These are phyloP conservation scores for Sebastes fasciatus DNA, from an alignment of 2,113 vertebrate genomes.

Conservation along the genomic window DNA sequence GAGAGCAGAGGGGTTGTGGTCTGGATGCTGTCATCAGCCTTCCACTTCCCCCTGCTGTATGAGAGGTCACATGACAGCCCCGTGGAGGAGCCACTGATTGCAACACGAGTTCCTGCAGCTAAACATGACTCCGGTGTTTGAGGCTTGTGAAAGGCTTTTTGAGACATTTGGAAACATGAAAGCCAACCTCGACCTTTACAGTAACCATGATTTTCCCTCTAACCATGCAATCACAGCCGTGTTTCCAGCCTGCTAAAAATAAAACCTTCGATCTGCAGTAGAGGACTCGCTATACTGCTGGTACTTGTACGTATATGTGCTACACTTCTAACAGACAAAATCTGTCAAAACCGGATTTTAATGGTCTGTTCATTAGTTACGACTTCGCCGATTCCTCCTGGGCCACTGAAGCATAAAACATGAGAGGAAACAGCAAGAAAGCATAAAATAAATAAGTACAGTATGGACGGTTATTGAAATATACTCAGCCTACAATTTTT, in stretches of 20 bases:
- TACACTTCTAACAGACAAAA: not conserved
- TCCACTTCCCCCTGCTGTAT: constrained; percentile 49
- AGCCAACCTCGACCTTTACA: not conserved
- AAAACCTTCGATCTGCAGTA: not conserved
- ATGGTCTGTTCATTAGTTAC: constrained; percentile 11
- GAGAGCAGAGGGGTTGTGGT: not conserved
- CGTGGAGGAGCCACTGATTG: not conserved
- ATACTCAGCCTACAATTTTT: not conserved
- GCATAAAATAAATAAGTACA: not conserved
- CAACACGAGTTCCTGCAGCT: not conserved
- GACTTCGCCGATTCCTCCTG: not conserved
- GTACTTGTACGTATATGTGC: no score
- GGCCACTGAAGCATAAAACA: not conserved
- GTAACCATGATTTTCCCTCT: not conserved
- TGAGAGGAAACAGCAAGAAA: not conserved
- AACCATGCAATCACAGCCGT: not conserved
- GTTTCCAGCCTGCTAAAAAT: not conserved
- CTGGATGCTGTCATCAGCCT: constrained; percentile 27
- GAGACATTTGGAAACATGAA: not conserved
- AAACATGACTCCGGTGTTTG: not conserved
- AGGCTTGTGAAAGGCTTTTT: not conserved
- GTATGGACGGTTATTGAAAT: not conserved
- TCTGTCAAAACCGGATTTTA: not conserved
- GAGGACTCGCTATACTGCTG: not conserved
- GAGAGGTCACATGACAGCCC: constrained; percentile 56